Conservation (phyloP, 2,113 vertebrate genomes). For the Bostrychus sinensis region DNA sequence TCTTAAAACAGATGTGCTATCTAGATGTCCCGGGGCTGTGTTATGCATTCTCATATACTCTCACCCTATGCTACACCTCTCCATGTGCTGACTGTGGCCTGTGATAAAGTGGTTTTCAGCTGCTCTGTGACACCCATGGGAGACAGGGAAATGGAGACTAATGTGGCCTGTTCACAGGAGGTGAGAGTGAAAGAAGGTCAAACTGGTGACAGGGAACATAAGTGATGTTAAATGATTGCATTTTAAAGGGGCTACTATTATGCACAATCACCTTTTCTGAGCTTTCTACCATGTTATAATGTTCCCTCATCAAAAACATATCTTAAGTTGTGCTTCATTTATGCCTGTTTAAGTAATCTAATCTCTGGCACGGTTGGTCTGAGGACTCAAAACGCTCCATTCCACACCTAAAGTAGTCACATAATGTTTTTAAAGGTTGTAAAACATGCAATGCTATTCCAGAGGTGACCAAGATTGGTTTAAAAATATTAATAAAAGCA, state of each 20-base stretch:
- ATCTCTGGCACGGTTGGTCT: too few relatives aligned
- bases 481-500: too few relatives aligned
- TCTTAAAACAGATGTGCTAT: conserved; percentile 4
- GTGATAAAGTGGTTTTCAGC: conserved; percentile 44
- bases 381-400: too few relatives aligned
- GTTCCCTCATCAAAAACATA: too few relatives aligned
- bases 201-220: background rate
- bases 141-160: conserved; percentile 36
- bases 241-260: background rate
- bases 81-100: conserved; percentile 23
- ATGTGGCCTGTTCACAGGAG: conserved; percentile 13
- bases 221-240: background rate
- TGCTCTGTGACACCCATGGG: conserved; percentile 9
- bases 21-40: conserved; percentile 10
- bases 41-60: conserved; percentile 25
- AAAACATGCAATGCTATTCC: too few relatives aligned
- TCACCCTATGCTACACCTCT: conserved; percentile 19
- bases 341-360: too few relatives aligned
- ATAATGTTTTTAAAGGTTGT: too few relatives aligned
- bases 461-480: too few relatives aligned
- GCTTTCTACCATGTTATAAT: too few relatives aligned
- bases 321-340: too few relatives aligned
- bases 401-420: too few relatives aligned
- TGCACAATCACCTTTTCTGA: too few relatives aligned
- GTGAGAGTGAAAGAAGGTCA: conserved; percentile 20